Conservation (phyloP, 2,113 vertebrate genomes). For the Phoenicopterus ruber region DNA sequence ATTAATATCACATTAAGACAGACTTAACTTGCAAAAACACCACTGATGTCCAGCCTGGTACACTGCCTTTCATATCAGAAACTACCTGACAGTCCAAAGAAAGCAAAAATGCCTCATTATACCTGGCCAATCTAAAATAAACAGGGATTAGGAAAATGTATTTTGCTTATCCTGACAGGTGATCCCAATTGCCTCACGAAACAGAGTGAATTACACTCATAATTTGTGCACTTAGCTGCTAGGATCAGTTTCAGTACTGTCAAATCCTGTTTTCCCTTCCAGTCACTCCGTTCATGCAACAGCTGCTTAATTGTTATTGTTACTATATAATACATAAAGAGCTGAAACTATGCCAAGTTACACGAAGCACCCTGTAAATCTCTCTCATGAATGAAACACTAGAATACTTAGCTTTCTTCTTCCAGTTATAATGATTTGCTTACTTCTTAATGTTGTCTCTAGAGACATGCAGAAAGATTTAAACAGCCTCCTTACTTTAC, state of each 20-base stretch:
- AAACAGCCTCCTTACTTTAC: not conserved
- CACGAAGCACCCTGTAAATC: not conserved
- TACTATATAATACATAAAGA: not conserved
- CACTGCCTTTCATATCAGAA: not conserved
- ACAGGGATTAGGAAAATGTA: not conserved
- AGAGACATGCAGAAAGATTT: not conserved
- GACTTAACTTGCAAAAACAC: not conserved
- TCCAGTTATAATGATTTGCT: not conserved
- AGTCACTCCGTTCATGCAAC: not conserved
- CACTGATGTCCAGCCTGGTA: not conserved
- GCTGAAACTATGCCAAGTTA: not conserved
- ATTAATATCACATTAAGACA: not conserved
- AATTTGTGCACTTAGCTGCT: not conserved
- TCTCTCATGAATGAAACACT: not conserved
- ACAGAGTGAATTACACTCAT: not conserved
- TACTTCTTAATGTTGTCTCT: not conserved
- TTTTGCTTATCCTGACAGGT: not conserved
- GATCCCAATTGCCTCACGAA: not conserved
- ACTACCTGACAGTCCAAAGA: not conserved
- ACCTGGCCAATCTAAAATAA: not conserved
- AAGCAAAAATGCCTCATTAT: not conserved
- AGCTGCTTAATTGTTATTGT: constrained; percentile 7
- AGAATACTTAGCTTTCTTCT: not conserved
- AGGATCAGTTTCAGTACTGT: not conserved
- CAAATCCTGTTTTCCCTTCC: not conserved